phyloP scores from a whole-genome alignment of 1,140 invertebrate species.

The Goniozus legneri region DNA sequence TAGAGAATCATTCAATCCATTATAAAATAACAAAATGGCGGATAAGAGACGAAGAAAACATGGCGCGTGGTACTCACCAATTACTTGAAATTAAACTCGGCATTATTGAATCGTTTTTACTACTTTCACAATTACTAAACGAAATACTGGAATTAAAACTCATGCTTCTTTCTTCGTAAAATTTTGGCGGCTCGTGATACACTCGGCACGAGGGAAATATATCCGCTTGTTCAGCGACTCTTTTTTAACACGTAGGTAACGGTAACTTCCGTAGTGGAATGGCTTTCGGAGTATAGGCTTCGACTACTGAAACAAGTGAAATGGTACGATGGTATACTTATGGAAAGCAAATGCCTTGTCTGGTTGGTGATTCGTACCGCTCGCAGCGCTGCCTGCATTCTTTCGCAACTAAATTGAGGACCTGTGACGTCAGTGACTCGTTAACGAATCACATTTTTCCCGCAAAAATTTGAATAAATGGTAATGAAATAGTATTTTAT shows the following conservation, averaged over 20 bases:
- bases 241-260: neutral
- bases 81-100: slow-evolving; percentile 53
- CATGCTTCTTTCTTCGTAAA: slow-evolving; percentile 52
- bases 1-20: no score
- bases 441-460: slow-evolving; percentile 3
- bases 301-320: slow-evolving; percentile 5
- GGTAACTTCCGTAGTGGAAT: slow-evolving; percentile 1
- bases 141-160: slow-evolving; percentile 50
- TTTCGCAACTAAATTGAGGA: neutral
- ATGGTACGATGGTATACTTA: no score
- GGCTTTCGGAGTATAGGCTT: neutral
- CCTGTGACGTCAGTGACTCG: slow-evolving; percentile 5
- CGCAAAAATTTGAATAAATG: no score
- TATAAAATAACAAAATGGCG: slow-evolving; percentile 27
- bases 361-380: no score
- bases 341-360: no score
- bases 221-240: slow-evolving; percentile 22
- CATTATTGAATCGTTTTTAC: slow-evolving; percentile 52
- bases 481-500: no score
- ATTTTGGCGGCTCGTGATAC: slow-evolving; percentile 36
- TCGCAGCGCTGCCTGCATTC: slow-evolving; percentile 1
- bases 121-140: slow-evolving; percentile 53
- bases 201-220: slow-evolving; percentile 15
- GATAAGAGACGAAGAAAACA: slow-evolving; percentile 26
- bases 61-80: slow-evolving; percentile 47